Evolutionary conservation across 2,113 vertebrate species (phyloP).

Genomic region (Sitta europaea): DNA sequence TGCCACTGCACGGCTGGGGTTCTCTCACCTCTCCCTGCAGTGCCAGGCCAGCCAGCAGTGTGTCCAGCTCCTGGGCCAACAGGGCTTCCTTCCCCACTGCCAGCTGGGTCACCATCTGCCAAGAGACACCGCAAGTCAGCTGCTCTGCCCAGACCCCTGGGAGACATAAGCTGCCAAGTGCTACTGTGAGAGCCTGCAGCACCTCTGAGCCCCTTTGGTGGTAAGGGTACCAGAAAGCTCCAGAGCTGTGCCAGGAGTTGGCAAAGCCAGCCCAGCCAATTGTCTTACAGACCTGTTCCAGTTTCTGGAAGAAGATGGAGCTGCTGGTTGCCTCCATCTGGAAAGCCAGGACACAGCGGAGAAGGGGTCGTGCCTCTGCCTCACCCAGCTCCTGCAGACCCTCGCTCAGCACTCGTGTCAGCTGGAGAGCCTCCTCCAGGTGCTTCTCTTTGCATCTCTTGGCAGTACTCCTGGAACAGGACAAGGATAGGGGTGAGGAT

Average conservation of each 20-base stretch:
- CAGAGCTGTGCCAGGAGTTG: neutral
- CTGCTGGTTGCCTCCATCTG: slow-evolving; percentile 75
- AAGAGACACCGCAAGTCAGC: neutral
- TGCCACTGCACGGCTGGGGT: accelerated
- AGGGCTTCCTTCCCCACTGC: slow-evolving; percentile 10
- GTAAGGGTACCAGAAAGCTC: neutral
- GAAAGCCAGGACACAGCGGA: slow-evolving; percentile 76
- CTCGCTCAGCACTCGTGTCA: slow-evolving; percentile 55
- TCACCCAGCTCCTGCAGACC: slow-evolving; percentile 44
- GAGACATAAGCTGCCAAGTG: accelerated
- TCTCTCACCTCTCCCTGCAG: slow-evolving; percentile 23
- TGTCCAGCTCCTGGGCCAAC: slow-evolving; percentile 27
- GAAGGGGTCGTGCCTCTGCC: slow-evolving; percentile 57
- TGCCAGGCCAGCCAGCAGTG: neutral
- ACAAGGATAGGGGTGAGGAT: neutral
- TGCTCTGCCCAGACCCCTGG: accelerated
- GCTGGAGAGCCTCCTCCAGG: slow-evolving; percentile 78
- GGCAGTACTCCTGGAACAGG: slow-evolving; percentile 59
- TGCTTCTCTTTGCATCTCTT: slow-evolving; percentile 80
- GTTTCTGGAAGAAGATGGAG: slow-evolving; percentile 80
- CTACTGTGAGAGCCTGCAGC: neutral
- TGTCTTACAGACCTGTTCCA: slow-evolving; percentile 76
- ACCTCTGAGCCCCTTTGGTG: neutral
- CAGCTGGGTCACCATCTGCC: slow-evolving; percentile 41
- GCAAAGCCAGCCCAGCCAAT: accelerated